Evolutionary conservation across 2,113 vertebrate genomes (phyloP).

Genomic region (Brienomyrus brachyistius): DNA sequence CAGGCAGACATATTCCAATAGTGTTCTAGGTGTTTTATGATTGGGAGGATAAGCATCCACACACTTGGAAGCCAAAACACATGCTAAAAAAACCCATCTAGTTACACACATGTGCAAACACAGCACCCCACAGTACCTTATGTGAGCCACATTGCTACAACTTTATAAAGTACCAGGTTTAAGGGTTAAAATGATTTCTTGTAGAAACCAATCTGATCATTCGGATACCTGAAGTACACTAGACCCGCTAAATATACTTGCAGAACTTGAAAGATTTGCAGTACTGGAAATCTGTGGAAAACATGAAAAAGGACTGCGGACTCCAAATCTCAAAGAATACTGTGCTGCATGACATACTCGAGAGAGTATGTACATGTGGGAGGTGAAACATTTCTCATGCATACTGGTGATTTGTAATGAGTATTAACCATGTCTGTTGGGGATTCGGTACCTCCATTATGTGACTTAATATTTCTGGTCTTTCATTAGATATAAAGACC

Average conservation of each 20-base stretch:
- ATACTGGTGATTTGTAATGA: background rate
- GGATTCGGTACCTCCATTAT: background rate
- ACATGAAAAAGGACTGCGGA: background rate
- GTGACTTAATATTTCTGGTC: background rate
- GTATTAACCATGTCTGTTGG: background rate
- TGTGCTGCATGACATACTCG: background rate
- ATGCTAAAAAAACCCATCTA: background rate
- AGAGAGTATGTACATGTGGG: background rate
- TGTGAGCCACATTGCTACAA: background rate
- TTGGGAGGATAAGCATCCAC: background rate
- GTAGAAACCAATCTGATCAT: too few relatives aligned
- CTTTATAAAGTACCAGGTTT: background rate
- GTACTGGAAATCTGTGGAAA: background rate
- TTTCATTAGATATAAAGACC: background rate
- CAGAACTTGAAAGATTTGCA: background rate
- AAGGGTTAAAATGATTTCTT: background rate
- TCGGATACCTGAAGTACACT: background rate
- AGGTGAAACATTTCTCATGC: background rate
- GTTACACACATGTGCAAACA: background rate
- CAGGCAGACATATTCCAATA: background rate
- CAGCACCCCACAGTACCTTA: background rate
- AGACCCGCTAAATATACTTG: background rate
- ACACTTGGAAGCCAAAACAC: background rate
- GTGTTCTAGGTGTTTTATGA: background rate
- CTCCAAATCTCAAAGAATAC: background rate